Percentiles rank a stretch among this genome's conserved stretches.
Conservation (phyloP, 1,140 invertebrate genomes). For the Limonius californicus region DNA sequence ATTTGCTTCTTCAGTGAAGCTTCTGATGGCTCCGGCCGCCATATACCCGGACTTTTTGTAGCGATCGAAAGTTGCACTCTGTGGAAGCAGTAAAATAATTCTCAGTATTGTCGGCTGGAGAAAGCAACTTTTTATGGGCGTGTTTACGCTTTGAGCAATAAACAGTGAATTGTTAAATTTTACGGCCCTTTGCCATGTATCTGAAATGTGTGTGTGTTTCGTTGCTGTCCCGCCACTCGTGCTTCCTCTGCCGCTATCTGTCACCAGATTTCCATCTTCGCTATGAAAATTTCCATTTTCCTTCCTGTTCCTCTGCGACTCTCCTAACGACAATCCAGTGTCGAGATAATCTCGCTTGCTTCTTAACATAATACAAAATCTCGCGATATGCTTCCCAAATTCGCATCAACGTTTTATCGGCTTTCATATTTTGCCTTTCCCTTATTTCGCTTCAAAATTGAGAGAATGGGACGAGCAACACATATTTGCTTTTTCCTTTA, state of each 20-base stretch:
- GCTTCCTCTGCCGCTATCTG: neutral
- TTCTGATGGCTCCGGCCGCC: slow-evolving; percentile 17
- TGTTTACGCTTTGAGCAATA: neutral
- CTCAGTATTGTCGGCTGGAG: neutral
- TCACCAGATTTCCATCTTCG: neutral
- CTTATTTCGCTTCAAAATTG: no score
- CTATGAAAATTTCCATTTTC: neutral
- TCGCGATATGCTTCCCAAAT: neutral
- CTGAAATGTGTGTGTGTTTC: neutral
- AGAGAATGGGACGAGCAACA: no score
- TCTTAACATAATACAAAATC: slow-evolving; percentile 1
- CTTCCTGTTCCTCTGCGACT: neutral
- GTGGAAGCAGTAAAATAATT: neutral
- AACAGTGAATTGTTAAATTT: slow-evolving; percentile 7
- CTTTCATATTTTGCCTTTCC: neutral
- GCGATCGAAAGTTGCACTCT: slow-evolving; percentile 3
- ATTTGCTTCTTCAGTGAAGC: slow-evolving; percentile 11
- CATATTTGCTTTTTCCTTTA: no score
- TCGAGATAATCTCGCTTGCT: neutral
- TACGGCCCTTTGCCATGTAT: neutral
- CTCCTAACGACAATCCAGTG: neutral
- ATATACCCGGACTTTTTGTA: slow-evolving; percentile 1
- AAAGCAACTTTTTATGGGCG: slow-evolving; percentile 4
- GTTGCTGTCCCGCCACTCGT: slow-evolving; percentile 9
- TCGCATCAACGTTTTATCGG: neutral